Percentiles rank a stretch among this genome's conserved stretches.
These are phyloP conservation scores for Lepilemur ruficaudatus DNA, from an alignment of 2,797 vertebrate genomes.

Conservation along the genomic window DNA sequence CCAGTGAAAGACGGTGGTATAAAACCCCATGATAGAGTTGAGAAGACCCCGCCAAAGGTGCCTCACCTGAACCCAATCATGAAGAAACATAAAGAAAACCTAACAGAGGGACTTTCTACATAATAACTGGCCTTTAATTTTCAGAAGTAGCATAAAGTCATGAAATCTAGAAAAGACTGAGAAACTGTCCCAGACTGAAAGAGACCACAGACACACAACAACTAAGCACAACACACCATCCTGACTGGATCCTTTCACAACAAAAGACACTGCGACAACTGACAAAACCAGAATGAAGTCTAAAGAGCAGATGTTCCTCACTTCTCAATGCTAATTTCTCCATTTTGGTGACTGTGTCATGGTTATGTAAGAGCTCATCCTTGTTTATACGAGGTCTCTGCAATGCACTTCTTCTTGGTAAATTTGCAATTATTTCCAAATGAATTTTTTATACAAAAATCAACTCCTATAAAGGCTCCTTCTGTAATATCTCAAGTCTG, in stretches of 20 bases:
- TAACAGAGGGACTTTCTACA: neutral
- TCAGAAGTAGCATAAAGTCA: neutral
- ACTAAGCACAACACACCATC: neutral
- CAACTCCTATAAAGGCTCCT: neutral
- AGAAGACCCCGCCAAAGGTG: neutral
- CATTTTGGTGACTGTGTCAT: neutral
- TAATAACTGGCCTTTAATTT: neutral
- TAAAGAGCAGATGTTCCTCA: neutral
- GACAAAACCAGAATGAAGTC: neutral
- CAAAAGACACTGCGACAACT: rapidly evolving
- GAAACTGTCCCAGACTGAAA: neutral
- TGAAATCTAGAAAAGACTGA: neutral
- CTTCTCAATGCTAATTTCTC: neutral
- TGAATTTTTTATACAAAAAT: neutral
- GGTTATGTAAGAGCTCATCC: neutral
- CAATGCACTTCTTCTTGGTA: neutral
- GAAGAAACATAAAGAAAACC: neutral
- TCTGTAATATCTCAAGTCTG: neutral
- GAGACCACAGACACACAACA: neutral
- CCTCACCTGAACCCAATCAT: neutral
- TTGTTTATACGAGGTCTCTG: neutral
- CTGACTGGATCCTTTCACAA: neutral
- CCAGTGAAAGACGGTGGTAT: neutral
- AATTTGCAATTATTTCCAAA: neutral
- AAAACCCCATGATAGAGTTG: neutral